Evolutionary conservation across 2,888 invertebrate genomes (phyloP).

Genomic region (Tolmerus cingulatus): DNA sequence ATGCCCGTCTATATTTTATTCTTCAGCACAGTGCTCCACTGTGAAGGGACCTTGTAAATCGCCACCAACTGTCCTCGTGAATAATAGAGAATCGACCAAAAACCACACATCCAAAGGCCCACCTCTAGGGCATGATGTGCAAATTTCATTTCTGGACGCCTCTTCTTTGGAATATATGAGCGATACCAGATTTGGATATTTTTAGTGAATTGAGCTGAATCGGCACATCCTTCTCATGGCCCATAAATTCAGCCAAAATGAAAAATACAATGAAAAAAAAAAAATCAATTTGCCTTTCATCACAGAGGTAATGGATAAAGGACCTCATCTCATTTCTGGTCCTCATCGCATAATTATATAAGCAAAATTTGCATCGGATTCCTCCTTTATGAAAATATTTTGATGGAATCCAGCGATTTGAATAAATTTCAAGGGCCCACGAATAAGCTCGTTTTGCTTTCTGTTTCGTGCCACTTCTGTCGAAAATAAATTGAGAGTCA

Average conservation of each 20-base stretch:
- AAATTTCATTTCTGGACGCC: neutral
- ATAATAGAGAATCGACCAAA: neutral
- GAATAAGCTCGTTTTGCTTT: neutral
- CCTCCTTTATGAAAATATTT: constrained; percentile 1
- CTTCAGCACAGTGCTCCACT: neutral
- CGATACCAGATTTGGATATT: neutral
- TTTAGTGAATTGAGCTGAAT: neutral
- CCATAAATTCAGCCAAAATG: neutral
- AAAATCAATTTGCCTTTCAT: constrained; percentile 1
- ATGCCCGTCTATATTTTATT: neutral
- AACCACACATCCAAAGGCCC: neutral
- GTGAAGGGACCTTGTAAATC: neutral
- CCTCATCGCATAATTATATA: neutral
- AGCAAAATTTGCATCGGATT: constrained; percentile 4
- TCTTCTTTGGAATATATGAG: neutral
- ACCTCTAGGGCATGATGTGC: neutral
- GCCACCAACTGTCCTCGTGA: neutral
- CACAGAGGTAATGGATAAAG: neutral
- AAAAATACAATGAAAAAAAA: neutral
- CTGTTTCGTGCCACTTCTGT: neutral
- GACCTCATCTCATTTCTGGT: neutral
- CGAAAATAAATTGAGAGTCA: neutral
- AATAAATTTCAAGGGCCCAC: neutral
- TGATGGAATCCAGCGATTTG: neutral
- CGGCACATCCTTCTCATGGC: neutral